Evolutionary conservation across 2,888 invertebrate species (phyloP).

Genomic region (Dryococelus australis): DNA sequence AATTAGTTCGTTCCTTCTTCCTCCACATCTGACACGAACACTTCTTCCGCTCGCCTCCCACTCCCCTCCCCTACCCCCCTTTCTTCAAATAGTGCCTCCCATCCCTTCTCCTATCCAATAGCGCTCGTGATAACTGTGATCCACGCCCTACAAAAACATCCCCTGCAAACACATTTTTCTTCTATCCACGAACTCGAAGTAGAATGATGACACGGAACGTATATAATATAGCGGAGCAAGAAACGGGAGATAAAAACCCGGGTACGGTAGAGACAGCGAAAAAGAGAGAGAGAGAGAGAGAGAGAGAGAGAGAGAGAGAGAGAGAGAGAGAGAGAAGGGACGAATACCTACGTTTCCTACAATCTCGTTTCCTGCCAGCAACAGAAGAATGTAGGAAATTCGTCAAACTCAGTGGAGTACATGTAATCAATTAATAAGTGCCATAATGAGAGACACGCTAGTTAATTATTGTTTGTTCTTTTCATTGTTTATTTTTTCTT

Average conservation of each 20-base stretch:
- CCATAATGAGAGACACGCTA: conserved; percentile 13
- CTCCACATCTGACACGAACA: conserved; percentile 11
- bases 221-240: conserved; percentile 7
- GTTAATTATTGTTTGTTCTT: conserved; percentile 21
- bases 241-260: not conserved
- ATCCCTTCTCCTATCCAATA: not conserved
- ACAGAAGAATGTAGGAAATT: conserved; percentile 7
- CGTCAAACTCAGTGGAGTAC: not conserved
- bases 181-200: conserved; percentile 13
- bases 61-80: too few relatives aligned
- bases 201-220: conserved; percentile 23
- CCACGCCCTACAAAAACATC: conserved; percentile 28
- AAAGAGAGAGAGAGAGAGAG: too few relatives aligned
- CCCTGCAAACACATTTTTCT: conserved; percentile 22
- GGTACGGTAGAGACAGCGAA: not conserved
- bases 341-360: not conserved
- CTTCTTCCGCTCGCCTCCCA: conserved; percentile 18
- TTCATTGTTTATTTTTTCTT: conserved; percentile 16
- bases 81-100: too few relatives aligned
- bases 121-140: not conserved
- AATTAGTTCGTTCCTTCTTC: conserved; percentile 26
- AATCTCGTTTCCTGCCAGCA: not conserved
- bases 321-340: not conserved
- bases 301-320: too few relatives aligned
- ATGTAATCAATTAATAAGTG: conserved; percentile 20